Evolutionary conservation across 37 sponge, comb jelly and placozoan species (phyloP).

Genomic region (Haliclona indistincta): DNA sequence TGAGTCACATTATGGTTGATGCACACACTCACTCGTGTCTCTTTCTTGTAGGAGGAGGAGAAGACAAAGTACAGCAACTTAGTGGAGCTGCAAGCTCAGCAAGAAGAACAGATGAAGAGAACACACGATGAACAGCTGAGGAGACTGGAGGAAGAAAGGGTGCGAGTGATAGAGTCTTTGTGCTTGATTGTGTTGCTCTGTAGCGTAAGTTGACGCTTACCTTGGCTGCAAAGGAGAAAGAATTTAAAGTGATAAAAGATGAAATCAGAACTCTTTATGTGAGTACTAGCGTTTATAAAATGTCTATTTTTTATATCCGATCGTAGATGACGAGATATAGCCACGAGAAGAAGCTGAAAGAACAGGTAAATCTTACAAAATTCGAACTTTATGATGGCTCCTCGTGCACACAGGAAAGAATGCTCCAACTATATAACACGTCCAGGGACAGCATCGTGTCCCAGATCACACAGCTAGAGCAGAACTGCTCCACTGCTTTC

Average conservation of each 20-base stretch:
- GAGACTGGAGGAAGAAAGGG: constrained; percentile 57
- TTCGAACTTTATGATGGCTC: not conserved
- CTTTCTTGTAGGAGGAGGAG: constrained; percentile 23
- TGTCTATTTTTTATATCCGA: not conserved
- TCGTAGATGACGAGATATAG: constrained; percentile 46
- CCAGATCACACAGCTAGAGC: constrained; percentile 53
- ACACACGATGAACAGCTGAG: constrained; percentile 44
- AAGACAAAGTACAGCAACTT: not conserved
- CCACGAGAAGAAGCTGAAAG: constrained; percentile 59
- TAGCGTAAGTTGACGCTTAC: not conserved
- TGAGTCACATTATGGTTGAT: constrained; percentile 1
- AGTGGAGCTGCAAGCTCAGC: constrained; percentile 19
- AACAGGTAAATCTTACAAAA: constrained; percentile 40
- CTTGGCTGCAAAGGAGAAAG: constrained; percentile 32
- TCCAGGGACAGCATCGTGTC: constrained; percentile 50
- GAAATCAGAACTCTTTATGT: constrained; percentile 75
- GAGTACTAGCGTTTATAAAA: not conserved
- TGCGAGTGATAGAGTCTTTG: not conserved
- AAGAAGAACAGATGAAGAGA: constrained; percentile 46
- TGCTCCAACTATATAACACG: constrained; percentile 51
- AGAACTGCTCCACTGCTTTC: constrained; percentile 37
- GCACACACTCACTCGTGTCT: not conserved
- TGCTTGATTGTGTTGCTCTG: not conserved
- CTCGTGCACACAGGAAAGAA: constrained; percentile 33
- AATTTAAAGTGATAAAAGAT: constrained; percentile 67